These are phyloP conservation scores for Halictus ligatus DNA, from an alignment of 2,888 invertebrate species.

Conservation along the genomic window DNA sequence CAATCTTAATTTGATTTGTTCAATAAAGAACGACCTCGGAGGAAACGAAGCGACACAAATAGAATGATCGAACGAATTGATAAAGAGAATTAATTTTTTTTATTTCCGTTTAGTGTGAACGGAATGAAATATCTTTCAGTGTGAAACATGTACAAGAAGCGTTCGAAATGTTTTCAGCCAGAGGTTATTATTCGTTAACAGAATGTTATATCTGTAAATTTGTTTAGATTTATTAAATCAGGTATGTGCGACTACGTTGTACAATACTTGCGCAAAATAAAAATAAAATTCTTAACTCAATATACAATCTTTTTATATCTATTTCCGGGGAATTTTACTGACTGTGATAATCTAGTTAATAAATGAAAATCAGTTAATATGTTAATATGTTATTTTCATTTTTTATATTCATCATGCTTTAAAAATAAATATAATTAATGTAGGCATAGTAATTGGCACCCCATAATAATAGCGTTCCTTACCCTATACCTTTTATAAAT, in stretches of 20 bases:
- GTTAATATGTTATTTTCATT: too few species aligned
- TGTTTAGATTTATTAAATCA: background rate
- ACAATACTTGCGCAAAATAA: background rate
- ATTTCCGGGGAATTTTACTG: too few species aligned
- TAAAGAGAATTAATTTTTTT: background rate
- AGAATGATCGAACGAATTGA: background rate
- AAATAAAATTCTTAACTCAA: background rate
- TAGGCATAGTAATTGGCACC: too few species aligned
- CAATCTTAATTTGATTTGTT: background rate
- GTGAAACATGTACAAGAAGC: background rate
- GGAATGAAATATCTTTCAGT: too few species aligned
- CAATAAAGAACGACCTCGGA: background rate
- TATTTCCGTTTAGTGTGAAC: background rate
- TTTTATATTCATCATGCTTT: too few species aligned
- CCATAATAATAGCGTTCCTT: too few species aligned
- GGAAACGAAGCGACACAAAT: background rate
- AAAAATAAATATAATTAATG: too few species aligned
- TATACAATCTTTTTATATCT: background rate
- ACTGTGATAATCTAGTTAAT: too few species aligned
- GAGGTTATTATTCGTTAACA: background rate
- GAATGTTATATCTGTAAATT: background rate
- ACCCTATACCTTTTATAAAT: too few species aligned
- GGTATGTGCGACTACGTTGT: background rate
- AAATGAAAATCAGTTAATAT: too few species aligned
- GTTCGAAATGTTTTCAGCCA: background rate